phyloP scores from a whole-genome alignment of 1,140 invertebrate genomes.

The Aphaenogaster rudis region DNA sequence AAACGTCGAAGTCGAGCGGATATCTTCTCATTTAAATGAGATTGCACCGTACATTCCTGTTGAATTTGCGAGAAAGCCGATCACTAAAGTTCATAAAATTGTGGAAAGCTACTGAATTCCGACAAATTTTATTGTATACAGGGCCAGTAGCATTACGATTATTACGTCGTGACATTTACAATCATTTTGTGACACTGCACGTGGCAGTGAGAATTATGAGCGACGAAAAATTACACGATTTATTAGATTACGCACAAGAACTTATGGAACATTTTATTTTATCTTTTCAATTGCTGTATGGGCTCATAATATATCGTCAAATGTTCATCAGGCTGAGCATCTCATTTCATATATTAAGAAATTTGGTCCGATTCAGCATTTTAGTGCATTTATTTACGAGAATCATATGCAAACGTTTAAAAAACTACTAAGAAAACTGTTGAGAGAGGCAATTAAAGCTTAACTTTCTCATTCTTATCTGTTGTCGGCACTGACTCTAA shows the following conservation, averaged over 20 bases:
- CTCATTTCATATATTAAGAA: neutral
- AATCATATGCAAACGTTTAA: slow-evolving; percentile 1
- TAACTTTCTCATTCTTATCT: too few relatives aligned
- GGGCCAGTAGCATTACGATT: neutral
- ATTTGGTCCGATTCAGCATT: neutral
- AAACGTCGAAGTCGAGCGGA: neutral
- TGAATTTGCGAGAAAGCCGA: slow-evolving; percentile 3
- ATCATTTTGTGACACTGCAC: neutral
- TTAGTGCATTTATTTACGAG: neutral
- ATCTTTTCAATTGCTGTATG: neutral
- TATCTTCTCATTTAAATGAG: slow-evolving; percentile 5
- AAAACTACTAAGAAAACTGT: neutral
- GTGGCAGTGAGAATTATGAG: neutral
- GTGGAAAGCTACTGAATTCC: slow-evolving; percentile 6
- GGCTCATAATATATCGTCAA: neutral
- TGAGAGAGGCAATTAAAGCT: too few relatives aligned
- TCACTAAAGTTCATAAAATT: slow-evolving; percentile 6
- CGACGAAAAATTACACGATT: neutral
- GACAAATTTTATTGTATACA: slow-evolving; percentile 3
- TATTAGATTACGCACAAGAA: slow-evolving; percentile 3
- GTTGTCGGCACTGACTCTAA: too few relatives aligned
- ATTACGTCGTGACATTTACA: neutral
- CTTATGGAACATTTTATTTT: neutral
- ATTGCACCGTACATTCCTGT: neutral
- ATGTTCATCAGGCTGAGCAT: neutral